Percentiles rank a stretch among this genome's conserved stretches.
These are phyloP conservation scores for Rhodophaea formosa DNA, from an alignment of 2,888 invertebrate genomes.

Conservation along the genomic window DNA sequence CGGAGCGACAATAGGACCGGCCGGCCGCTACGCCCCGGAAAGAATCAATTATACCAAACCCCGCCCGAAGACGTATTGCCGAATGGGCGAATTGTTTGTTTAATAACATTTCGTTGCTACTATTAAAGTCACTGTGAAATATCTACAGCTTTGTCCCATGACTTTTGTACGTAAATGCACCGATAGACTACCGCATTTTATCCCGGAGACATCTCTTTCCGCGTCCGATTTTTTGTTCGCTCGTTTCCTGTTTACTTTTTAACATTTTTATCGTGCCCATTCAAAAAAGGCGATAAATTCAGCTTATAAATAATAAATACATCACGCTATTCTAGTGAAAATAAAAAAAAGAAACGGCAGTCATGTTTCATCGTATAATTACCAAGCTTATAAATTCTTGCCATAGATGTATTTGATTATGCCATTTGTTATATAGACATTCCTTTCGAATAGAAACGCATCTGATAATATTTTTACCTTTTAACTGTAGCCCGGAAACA, in stretches of 20 bases:
- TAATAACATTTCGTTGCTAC: slow-evolving; percentile 75
- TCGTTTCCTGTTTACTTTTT: slow-evolving; percentile 67
- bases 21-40: slow-evolving; percentile 72
- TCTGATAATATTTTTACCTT: not conserved
- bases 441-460: not conserved
- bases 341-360: slow-evolving; percentile 31
- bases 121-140: slow-evolving; percentile 72
- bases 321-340: slow-evolving; percentile 33
- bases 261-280: slow-evolving; percentile 57
- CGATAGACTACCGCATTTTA: slow-evolving; percentile 54
- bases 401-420: slow-evolving; percentile 13
- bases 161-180: slow-evolving; percentile 66
- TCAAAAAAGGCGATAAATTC: slow-evolving; percentile 57
- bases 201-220: slow-evolving; percentile 61
- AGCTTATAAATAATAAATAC: slow-evolving; percentile 52
- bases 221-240: slow-evolving; percentile 63
- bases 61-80: slow-evolving; percentile 66
- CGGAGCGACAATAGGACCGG: slow-evolving; percentile 59
- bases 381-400: slow-evolving; percentile 23
- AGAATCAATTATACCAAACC: slow-evolving; percentile 77
- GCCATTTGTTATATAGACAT: slow-evolving; percentile 12
- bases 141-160: slow-evolving; percentile 64
- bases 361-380: slow-evolving; percentile 32
- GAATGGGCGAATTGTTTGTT: slow-evolving; percentile 81
- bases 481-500: not conserved